Evolutionary conservation across 2,797 vertebrate genomes (phyloP).

Genomic region (Hydrophis major): DNA sequence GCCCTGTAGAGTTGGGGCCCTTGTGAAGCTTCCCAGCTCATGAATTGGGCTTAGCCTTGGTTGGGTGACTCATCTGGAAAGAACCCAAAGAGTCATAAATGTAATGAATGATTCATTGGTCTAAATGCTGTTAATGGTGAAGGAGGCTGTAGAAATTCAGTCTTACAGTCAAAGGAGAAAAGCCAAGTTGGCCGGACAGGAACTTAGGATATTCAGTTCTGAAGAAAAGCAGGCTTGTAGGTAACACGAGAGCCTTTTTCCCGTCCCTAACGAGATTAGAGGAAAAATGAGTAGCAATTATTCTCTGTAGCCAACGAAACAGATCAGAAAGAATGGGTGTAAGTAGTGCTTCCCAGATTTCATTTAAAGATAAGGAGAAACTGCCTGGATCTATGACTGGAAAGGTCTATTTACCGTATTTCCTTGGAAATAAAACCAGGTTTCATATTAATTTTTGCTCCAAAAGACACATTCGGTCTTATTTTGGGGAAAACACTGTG

Average conservation of each 20-base stretch:
- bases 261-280: neutral
- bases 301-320: neutral
- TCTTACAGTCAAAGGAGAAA: neutral
- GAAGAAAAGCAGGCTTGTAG: neutral
- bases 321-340: neutral
- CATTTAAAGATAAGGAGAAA: neutral
- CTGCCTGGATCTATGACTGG: neutral
- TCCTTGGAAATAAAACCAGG: too few species aligned
- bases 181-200: neutral
- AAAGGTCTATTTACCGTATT: neutral
- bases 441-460: too few species aligned
- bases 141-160: neutral
- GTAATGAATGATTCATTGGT: neutral
- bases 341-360: neutral
- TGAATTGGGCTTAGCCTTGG: neutral
- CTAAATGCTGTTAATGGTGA: neutral
- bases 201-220: neutral
- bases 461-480: too few species aligned
- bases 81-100: neutral
- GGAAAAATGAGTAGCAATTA: neutral
- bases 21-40: neutral
- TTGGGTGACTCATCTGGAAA: constrained; percentile 9
- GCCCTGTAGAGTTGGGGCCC: neutral
- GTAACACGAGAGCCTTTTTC: neutral
- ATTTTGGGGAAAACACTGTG: too few species aligned